Percentiles rank a stretch among this genome's conserved stretches.
Conservation (phyloP, 2,888 invertebrate species). For the Eustalomyia histrio region DNA sequence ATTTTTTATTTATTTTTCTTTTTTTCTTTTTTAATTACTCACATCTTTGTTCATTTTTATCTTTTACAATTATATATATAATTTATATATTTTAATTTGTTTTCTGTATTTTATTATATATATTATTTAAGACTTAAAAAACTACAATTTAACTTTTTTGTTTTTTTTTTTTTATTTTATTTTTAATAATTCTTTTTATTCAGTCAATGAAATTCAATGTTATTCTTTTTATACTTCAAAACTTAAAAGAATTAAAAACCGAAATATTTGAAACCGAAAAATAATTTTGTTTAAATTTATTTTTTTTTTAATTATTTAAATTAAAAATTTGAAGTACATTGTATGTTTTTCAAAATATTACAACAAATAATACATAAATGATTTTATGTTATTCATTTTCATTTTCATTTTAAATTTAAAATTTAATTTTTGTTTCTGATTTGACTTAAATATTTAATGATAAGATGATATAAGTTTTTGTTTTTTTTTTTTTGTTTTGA, state of each 20-base stretch:
- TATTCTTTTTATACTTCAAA: conserved; percentile 43
- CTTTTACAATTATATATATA: conserved; percentile 63
- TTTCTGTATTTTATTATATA: conserved; percentile 62
- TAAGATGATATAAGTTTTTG: conserved; percentile 49
- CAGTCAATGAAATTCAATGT: conserved; percentile 76
- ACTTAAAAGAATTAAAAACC: conserved; percentile 29
- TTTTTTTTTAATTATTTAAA: conserved; percentile 17
- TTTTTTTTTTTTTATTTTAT: conserved; percentile 45
- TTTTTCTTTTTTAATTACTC: conserved; percentile 70
- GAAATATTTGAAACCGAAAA: conserved; percentile 45
- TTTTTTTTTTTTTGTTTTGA: background rate
- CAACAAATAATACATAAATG: conserved; percentile 18
- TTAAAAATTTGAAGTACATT: background rate
- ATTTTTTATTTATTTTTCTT: conserved; percentile 60
- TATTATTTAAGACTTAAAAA: conserved; percentile 65
- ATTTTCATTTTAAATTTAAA: background rate
- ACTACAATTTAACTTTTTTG: conserved; percentile 63
- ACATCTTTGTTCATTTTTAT: conserved; percentile 68
- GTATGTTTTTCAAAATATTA: conserved; percentile 4
- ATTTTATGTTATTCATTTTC: background rate
- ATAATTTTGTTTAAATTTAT: conserved; percentile 47
- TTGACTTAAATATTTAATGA: conserved; percentile 49
- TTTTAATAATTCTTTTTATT: too few relatives aligned
- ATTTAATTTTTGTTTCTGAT: conserved; percentile 16
- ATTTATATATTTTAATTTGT: conserved; percentile 62